Evolutionary conservation across 1,140 invertebrate genomes (phyloP).

Genomic region (Saccostrea glomerata): DNA sequence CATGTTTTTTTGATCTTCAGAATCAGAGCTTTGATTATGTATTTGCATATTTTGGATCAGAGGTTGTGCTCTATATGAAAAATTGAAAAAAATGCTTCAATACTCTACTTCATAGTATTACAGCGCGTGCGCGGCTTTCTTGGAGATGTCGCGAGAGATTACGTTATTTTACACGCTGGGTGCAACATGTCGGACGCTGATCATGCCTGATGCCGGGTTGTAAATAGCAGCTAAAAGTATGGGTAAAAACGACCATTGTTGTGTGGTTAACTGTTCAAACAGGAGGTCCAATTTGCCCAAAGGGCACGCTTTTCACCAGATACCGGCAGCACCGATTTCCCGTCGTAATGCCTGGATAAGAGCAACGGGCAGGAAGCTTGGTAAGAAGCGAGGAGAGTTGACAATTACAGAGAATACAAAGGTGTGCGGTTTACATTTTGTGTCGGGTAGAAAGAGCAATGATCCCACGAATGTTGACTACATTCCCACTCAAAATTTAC

Average conservation of each 20-base stretch:
- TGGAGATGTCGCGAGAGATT: background rate
- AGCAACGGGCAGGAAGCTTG: constrained; percentile 30
- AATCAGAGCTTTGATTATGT: too few relatives aligned
- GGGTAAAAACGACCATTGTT: constrained; percentile 36
- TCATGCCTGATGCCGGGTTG: too few relatives aligned
- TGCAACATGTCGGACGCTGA: background rate
- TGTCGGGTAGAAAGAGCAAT: constrained; percentile 26
- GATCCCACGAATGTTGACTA: constrained; percentile 40
- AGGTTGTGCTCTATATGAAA: too few relatives aligned
- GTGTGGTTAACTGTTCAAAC: constrained; percentile 29
- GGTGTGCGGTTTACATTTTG: constrained; percentile 43
- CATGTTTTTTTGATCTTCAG: too few relatives aligned
- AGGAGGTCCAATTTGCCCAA: constrained; percentile 27
- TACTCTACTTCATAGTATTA: background rate
- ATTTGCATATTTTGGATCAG: too few relatives aligned
- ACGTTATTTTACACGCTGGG: background rate
- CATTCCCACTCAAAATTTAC: constrained; percentile 27
- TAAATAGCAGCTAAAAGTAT: background rate
- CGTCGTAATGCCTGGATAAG: constrained; percentile 46
- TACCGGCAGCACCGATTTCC: constrained; percentile 13
- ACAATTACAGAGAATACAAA: constrained; percentile 39
- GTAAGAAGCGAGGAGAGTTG: constrained; percentile 27
- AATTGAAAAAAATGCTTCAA: too few relatives aligned
- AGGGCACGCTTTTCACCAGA: constrained; percentile 45
- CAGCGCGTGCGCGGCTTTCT: background rate